These are phyloP conservation scores for Argyrosomus japonicus DNA, from an alignment of 2,113 vertebrate genomes.

Conservation along the genomic window DNA sequence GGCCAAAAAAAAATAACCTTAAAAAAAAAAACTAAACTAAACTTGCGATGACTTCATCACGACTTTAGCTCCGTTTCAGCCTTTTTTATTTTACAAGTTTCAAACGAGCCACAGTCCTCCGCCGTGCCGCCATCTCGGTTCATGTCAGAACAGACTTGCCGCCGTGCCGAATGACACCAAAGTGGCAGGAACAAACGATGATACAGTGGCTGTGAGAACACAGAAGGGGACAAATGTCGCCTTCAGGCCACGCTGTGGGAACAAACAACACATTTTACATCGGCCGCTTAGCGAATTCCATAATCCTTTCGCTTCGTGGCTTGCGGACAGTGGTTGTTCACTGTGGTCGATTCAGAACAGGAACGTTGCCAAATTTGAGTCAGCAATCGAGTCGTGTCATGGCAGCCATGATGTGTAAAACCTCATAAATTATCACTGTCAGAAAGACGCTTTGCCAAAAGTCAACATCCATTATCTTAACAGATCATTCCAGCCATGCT, in stretches of 20 bases:
- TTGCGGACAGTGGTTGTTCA: not conserved
- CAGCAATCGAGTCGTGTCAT: not conserved
- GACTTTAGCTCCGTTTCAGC: not conserved
- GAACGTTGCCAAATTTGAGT: not conserved
- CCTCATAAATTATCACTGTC: not conserved
- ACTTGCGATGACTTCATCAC: not conserved
- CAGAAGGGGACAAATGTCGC: constrained; percentile 42
- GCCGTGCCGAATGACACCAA: constrained; percentile 16
- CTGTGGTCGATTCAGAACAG: not conserved
- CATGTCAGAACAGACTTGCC: constrained; percentile 2
- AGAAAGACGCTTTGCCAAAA: not conserved
- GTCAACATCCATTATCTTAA: not conserved
- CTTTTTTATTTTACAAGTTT: not conserved
- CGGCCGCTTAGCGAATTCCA: constrained; percentile 26
- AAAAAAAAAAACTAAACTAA: not conserved
- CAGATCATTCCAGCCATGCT: too few species aligned
- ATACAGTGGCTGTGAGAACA: constrained; percentile 40
- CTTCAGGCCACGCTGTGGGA: constrained; percentile 27
- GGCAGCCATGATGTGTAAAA: not conserved
- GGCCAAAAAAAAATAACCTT: too few species aligned
- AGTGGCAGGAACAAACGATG: constrained; percentile 47
- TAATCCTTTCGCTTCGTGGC: constrained; percentile 25
- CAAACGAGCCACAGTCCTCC: not conserved
- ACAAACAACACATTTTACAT: constrained; percentile 39
- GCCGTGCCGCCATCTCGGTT: constrained; percentile 4